phyloP scores from a whole-genome alignment of 1,140 invertebrate species.

The Hesperophylax magnus region DNA sequence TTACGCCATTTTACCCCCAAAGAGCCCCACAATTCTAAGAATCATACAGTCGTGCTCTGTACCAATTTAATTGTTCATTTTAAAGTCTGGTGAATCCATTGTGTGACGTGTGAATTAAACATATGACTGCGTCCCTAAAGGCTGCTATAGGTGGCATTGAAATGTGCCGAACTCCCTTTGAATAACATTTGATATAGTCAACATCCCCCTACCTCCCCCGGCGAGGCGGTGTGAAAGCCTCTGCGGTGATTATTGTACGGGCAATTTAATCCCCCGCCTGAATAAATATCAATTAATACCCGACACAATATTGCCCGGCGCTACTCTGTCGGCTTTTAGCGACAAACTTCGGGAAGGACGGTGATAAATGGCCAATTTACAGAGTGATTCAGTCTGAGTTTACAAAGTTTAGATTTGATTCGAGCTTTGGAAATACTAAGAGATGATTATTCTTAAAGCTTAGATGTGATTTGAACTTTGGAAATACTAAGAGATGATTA shows the following conservation, averaged over 20 bases:
- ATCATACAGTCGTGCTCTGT: too few relatives aligned
- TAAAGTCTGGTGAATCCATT: too few relatives aligned
- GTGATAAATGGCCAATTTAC: constrained; percentile 26
- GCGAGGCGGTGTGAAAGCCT: constrained; percentile 49
- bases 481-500: too few relatives aligned
- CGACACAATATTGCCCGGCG: constrained; percentile 29
- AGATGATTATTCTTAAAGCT: background rate
- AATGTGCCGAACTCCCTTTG: constrained; percentile 21
- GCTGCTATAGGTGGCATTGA: background rate
- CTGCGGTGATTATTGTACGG: constrained; percentile 57
- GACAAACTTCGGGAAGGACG: background rate
- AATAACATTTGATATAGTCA: constrained; percentile 52
- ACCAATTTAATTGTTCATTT: too few relatives aligned
- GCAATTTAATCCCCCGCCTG: constrained; percentile 55
- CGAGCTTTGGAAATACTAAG: background rate
- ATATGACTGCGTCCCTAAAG: constrained; percentile 13
- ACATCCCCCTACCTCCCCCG: constrained; percentile 26
- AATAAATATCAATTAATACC: constrained; percentile 58
- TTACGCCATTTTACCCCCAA: too few relatives aligned
- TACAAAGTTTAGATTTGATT: constrained; percentile 17
- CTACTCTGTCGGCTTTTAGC: background rate
- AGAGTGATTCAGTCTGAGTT: background rate
- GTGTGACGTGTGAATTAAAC: too few relatives aligned
- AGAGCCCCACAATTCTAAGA: too few relatives aligned
- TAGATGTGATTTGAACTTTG: background rate